Conservation (phyloP, 2,797 vertebrate species). For the Hippocampus kuda region DNA sequence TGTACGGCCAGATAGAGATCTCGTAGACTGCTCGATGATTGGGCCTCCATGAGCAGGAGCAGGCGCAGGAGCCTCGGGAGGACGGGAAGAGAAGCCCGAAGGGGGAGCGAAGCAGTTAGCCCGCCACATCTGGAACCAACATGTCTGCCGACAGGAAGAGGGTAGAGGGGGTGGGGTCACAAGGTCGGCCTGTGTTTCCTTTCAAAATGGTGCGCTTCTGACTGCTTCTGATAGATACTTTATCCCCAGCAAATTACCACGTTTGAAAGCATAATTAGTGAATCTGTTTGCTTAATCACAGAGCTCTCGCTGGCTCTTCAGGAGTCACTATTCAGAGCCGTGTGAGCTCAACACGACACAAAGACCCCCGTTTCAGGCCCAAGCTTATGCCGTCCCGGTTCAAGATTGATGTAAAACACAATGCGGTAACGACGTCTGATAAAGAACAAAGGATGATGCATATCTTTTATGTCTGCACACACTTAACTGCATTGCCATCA, state of each 20-base stretch:
- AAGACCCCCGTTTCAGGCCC: conserved; percentile 22
- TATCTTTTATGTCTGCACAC: conserved; percentile 28
- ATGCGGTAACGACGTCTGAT: conserved; percentile 40
- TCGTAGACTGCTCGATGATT: conserved; percentile 44
- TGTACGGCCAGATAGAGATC: conserved; percentile 53
- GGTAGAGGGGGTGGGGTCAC: conserved; percentile 76
- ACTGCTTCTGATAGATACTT: conserved; percentile 93
- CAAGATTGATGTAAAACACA: conserved; percentile 44
- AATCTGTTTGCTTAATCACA: conserved; percentile 93
- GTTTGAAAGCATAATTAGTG: conserved; percentile 91
- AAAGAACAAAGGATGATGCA: conserved; percentile 17
- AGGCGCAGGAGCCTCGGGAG: conserved; percentile 33
- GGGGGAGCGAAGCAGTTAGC: conserved; percentile 32
- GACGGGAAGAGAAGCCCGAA: conserved; percentile 12
- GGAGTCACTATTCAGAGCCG: conserved; percentile 35
- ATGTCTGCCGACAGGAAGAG: conserved; percentile 84
- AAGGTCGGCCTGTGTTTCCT: conserved; percentile 83
- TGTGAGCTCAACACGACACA: conserved; percentile 33
- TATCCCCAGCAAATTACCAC: conserved; percentile 89
- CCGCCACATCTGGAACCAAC: conserved; percentile 89
- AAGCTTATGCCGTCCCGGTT: conserved; percentile 9
- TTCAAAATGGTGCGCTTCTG: conserved; percentile 78
- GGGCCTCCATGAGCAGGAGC: conserved; percentile 44
- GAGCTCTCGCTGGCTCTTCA: conserved; percentile 66
- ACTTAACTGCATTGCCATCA: conserved; percentile 43